A percentile compares a stretch with the other conserved stretches of the same genome.
Conservation (phyloP, 2,113 vertebrate species). For the Ptyas mucosa region DNA sequence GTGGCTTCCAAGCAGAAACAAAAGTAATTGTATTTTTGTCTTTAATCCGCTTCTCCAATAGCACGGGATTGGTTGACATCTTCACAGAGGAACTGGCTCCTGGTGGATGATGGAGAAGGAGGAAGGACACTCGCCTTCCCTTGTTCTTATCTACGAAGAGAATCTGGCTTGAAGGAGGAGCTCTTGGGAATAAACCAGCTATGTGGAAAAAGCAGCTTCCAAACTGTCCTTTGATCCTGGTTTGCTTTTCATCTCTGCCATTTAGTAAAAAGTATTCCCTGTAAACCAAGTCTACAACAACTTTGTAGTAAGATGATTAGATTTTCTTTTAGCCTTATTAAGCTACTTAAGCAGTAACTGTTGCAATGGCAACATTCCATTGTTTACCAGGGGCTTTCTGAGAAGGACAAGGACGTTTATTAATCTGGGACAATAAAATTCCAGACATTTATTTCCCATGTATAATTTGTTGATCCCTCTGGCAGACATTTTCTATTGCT, state of each 20-base stretch:
- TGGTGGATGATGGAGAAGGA: background rate
- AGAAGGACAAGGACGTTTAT: background rate
- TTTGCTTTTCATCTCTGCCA: background rate
- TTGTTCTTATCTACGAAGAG: background rate
- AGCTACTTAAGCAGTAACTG: background rate
- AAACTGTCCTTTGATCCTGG: no score
- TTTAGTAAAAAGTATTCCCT: background rate
- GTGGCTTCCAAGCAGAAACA: no score
- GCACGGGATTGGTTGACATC: background rate
- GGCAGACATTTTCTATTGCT: background rate
- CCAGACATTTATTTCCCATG: constrained; percentile 14
- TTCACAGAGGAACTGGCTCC: background rate
- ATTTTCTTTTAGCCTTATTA: background rate
- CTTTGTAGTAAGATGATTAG: background rate
- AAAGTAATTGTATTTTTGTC: no score
- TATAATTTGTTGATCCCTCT: constrained; percentile 22
- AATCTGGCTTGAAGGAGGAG: background rate
- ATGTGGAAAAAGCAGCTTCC: background rate
- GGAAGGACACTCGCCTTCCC: background rate
- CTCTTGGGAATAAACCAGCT: background rate
- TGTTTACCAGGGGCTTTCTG: background rate
- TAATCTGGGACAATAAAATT: constrained; percentile 10
- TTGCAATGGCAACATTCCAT: background rate
- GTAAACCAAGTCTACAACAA: background rate
- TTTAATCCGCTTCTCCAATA: background rate